A percentile compares a stretch with the other conserved stretches of the same genome.
phyloP scores from a whole-genome alignment of 2,113 vertebrate species.

The Melanostigma gelatinosum region DNA sequence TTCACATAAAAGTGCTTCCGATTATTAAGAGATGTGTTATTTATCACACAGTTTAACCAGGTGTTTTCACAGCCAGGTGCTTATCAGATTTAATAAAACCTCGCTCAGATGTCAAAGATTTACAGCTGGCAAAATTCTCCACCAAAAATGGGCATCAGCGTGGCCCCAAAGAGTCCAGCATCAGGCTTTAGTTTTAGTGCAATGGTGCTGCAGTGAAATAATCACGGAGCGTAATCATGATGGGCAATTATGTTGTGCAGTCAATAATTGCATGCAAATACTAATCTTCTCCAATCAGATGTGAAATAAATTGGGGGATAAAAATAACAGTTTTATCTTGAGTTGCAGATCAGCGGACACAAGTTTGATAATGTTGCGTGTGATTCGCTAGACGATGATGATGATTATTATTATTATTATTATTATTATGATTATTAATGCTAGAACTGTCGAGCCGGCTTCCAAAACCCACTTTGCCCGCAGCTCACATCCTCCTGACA shows the following conservation, averaged over 20 bases:
- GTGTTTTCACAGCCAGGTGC: background rate
- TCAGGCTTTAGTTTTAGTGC: slow-evolving; percentile 12
- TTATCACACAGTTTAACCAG: background rate
- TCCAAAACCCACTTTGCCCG: slow-evolving; percentile 38
- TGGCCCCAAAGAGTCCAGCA: background rate
- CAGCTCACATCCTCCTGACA: slow-evolving; percentile 26
- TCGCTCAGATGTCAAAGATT: slow-evolving; percentile 10
- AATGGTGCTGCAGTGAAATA: slow-evolving; percentile 14
- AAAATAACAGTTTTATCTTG: slow-evolving; percentile 18
- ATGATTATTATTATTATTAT: background rate
- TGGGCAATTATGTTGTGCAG: slow-evolving; percentile 27
- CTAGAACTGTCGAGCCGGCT: slow-evolving; percentile 12
- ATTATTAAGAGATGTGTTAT: background rate
- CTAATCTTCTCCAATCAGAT: slow-evolving; percentile 41
- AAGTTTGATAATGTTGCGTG: slow-evolving; percentile 36
- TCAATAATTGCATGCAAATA: slow-evolving; percentile 45
- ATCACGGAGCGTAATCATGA: slow-evolving; percentile 25
- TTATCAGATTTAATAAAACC: background rate
- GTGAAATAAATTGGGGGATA: slow-evolving; percentile 37
- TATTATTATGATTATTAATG: slow-evolving; percentile 2
- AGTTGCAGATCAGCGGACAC: slow-evolving; percentile 9
- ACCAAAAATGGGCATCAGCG: background rate
- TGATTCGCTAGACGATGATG: slow-evolving; percentile 21
- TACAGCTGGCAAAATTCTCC: background rate
- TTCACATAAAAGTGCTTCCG: background rate